These are phyloP conservation scores for Fragum fragum DNA, from an alignment of 2,888 invertebrate genomes.

Conservation along the genomic window DNA sequence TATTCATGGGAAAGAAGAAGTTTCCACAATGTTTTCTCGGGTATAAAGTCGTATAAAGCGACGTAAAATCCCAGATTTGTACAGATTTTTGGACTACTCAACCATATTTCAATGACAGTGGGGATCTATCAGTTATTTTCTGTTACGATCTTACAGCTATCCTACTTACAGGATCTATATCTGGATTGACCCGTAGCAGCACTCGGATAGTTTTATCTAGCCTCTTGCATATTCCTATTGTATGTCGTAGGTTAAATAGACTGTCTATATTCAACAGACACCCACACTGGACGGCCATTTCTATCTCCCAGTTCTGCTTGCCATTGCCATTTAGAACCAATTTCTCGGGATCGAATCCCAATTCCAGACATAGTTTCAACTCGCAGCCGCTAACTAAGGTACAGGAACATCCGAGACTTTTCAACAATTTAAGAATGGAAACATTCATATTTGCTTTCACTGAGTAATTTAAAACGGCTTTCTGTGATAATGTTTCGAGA, in stretches of 20 bases:
- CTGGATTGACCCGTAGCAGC: conserved; percentile 85
- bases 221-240: conserved; percentile 75
- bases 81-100: too few species aligned
- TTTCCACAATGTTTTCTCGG: too few species aligned
- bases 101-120: too few species aligned
- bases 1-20: too few species aligned
- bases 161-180: conserved; percentile 62
- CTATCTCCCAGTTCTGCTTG: conserved; percentile 86
- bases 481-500: conserved; percentile 51
- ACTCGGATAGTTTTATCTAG: conserved; percentile 75
- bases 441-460: conserved; percentile 86
- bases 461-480: conserved; percentile 81
- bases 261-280: conserved; percentile 87
- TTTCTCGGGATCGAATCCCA: conserved; percentile 82
- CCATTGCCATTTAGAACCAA: conserved; percentile 87
- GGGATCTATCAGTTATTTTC: too few species aligned
- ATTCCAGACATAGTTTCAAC: conserved; percentile 82
- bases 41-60: too few species aligned
- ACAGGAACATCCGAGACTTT: conserved; percentile 73
- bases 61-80: too few species aligned
- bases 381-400: conserved; percentile 86
- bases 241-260: conserved; percentile 84
- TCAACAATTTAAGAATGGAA: conserved; percentile 78
- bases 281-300: conserved; percentile 82
- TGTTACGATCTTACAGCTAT: too few species aligned